A percentile compares a stretch with the other conserved stretches of the same genome.
Evolutionary conservation across 2,888 invertebrate species (phyloP).

Genomic region (Epistrophe grossulariae): DNA sequence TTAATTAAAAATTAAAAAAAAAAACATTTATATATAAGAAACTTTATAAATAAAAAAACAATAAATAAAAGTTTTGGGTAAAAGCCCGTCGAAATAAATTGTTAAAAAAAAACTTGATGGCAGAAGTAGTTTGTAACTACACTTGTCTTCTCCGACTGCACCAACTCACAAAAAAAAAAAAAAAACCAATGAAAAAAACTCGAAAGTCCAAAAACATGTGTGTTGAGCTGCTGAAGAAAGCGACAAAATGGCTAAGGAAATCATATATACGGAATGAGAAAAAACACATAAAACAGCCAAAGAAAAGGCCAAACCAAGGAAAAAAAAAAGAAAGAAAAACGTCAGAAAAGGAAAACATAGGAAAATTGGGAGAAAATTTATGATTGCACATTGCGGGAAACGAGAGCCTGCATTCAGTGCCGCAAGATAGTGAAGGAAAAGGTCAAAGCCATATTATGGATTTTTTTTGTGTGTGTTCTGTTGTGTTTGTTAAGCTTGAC

Average conservation of each 20-base stretch:
- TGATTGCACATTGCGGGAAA: slow-evolving; percentile 77
- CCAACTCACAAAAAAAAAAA: background rate
- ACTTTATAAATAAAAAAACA: background rate
- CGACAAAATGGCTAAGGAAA: slow-evolving; percentile 44
- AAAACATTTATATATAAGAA: slow-evolving; percentile 8
- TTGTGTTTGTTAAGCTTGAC: slow-evolving; percentile 41
- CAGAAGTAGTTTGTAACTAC: slow-evolving; percentile 39
- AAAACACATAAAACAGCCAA: slow-evolving; percentile 34
- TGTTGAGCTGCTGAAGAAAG: slow-evolving; percentile 14
- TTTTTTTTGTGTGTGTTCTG: slow-evolving; percentile 18
- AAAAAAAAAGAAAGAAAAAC: slow-evolving; percentile 24
- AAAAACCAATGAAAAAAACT: background rate
- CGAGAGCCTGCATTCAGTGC: slow-evolving; percentile 76
- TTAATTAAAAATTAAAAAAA: background rate
- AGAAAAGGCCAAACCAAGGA: slow-evolving; percentile 44
- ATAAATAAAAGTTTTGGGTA: slow-evolving; percentile 12
- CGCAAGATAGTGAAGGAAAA: slow-evolving; percentile 76
- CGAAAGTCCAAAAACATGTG: slow-evolving; percentile 42
- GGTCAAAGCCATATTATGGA: slow-evolving; percentile 73
- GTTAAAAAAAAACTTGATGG: slow-evolving; percentile 11
- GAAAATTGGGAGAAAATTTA: slow-evolving; percentile 76
- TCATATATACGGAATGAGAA: slow-evolving; percentile 33
- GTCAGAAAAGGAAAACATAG: slow-evolving; percentile 54
- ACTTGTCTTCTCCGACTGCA: slow-evolving; percentile 34
- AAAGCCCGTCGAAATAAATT: background rate